A percentile compares a stretch with the other conserved stretches of the same genome.
phyloP scores from a whole-genome alignment of 2,113 vertebrate genomes.

The Urocolius indicus region DNA sequence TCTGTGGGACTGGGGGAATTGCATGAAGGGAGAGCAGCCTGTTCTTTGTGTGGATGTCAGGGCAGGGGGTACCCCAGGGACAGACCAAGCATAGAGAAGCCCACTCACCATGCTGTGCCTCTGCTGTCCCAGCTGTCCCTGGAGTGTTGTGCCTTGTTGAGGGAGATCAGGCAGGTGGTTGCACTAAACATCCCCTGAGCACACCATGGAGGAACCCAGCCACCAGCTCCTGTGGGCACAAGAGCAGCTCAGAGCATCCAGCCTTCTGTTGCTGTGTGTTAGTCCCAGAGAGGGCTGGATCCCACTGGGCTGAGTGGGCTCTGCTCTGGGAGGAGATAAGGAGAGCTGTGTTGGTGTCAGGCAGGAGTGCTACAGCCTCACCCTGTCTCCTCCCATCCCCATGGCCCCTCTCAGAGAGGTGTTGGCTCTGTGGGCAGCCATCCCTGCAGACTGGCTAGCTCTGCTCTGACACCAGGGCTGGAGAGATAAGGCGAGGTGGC shows the following conservation, averaged over 20 bases:
- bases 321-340: not conserved
- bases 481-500: not conserved
- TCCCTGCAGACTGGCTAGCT: not conserved
- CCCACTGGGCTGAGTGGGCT: not conserved
- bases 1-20: not conserved
- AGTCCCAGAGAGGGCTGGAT: not conserved
- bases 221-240: accelerated
- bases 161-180: accelerated
- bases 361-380: too few relatives aligned
- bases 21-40: not conserved
- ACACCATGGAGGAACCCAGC: accelerated
- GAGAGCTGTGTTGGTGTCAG: not conserved
- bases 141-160: accelerated
- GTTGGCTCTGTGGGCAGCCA: accelerated
- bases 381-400: not conserved
- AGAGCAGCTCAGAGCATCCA: not conserved
- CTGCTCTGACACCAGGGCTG: not conserved
- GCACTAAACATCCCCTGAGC: not conserved
- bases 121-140: accelerated
- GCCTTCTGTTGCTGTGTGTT: not conserved
- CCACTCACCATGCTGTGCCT: not conserved
- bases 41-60: accelerated
- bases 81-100: accelerated
- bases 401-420: accelerated
- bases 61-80: not conserved